Percentiles rank a stretch among this genome's conserved stretches.
Evolutionary conservation across 2,113 vertebrate genomes (phyloP).

Genomic region (Megalops atlanticus): DNA sequence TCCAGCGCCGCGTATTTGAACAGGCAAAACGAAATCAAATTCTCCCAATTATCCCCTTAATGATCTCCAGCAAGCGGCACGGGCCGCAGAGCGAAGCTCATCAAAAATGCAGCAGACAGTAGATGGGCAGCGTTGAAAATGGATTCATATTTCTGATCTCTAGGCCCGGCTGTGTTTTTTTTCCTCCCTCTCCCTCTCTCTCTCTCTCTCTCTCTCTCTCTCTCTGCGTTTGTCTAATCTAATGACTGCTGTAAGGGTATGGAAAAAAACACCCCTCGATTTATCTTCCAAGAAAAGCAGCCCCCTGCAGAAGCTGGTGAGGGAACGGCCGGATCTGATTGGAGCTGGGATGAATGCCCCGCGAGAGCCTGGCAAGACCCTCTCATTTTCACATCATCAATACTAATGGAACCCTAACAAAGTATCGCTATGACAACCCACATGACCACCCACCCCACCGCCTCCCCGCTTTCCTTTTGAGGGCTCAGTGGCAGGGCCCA

Average conservation of each 20-base stretch:
- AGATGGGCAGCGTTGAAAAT: neutral
- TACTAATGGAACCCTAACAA: constrained; percentile 69
- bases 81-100: neutral
- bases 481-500: neutral
- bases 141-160: too few species aligned
- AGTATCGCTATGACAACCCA: constrained; percentile 60
- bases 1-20: neutral
- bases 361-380: constrained; percentile 53
- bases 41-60: neutral
- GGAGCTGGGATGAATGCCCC: constrained; percentile 48
- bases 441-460: constrained; percentile 38
- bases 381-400: constrained; percentile 54
- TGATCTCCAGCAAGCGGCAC: neutral
- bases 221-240: neutral
- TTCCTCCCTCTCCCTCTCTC: neutral
- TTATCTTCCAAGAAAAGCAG: neutral
- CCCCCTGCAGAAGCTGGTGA: neutral
- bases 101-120: neutral
- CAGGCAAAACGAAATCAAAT: neutral
- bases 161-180: too few species aligned
- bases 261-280: neutral
- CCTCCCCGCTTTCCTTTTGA: constrained; percentile 32
- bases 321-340: neutral
- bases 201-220: neutral
- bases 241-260: neutral